Base-by-base conservation (phyloP, 37 sponge, comb jelly and placozoan genomes). In the Aplysina aerophoba region DNA sequence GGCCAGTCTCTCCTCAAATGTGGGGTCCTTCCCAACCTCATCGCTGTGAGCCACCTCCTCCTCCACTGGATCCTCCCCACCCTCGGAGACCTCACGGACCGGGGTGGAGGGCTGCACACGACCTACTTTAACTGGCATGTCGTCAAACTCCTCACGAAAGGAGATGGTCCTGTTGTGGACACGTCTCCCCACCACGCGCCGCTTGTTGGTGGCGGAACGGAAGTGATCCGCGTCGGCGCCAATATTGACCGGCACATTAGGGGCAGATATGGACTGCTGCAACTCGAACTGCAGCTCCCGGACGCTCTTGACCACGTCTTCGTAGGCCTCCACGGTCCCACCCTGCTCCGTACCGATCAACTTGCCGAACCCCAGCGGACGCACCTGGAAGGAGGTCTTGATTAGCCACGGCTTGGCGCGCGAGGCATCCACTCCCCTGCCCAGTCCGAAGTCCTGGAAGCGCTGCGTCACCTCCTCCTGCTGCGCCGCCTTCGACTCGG, bases 361-460 rank as follows among this genome's bases (percentile, higher is more conserved):
- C 68, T 50, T 73, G 35, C 59, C 53, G 56, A 1, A 8, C 15
- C 66, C 63, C 25, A 87, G 55, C 27, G 64, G 15, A 24, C 91
- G 34, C 0, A 91, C 85, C 59, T 92, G 92, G 75, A 92, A 92
- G n/a, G 92, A 71, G 61, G 59, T 82, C 79, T 92, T 92, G 55
- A 88, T 65, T 4, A 59, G 20, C 92, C 92, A 92, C 13, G 92
- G 92, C 33, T 84, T 80, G 12, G 63, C 68, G 25, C 69, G 41
- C 24, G 92, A 85, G 20, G 88, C 88, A 41, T 92, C 92, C 30
- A 92, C 38, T 6, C 92, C 92, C 41, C 92, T 39, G 41, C 92
- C 92, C 4, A 92, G 86, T 16, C 92, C 92, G 0, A 92, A 79
- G 59, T 85, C 88, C 22, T 65, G 25, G 28, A 92, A 81, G 6